Evolutionary conservation across 2,113 vertebrate genomes (phyloP), one percentile per base, ranked within the genome.

Genomic region (Mobula birostris): DNA sequence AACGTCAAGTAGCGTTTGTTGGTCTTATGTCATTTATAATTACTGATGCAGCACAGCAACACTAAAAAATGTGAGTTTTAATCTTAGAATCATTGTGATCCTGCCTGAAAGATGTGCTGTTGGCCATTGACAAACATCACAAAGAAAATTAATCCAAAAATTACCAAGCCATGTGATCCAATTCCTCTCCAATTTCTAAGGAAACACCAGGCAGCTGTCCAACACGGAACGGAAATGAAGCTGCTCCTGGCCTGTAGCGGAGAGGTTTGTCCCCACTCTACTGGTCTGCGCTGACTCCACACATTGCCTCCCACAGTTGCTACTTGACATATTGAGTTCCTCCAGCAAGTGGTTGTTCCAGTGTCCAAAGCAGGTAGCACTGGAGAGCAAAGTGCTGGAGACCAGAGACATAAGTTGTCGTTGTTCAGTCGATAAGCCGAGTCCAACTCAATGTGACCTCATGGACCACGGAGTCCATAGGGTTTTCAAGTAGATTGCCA

Each of bases 111-210:
- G 27, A 63, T 27, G 63, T n/a, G 58, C 9, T 87, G 83, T 63
- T 8, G 58, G 58, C 83, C 61, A 1, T 63, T 63, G 56, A 87
- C n/a, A 63, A 29, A 87, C 83, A 63, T 19, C 11, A 14, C 11
- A 87, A 15, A 63, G 56, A 14, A 87, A 87, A 87, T 85, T 61
- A 87, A 61, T 63, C 83, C 27, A 87, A 63, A 61, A 87, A 87
- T 87, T 87, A 87, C 27, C 82, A 29, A 61, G 17, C 48, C 56
- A 12, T 61, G 48, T 24, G 27, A n/a, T 63, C 27, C 56, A n/a
- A 87, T 29, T 29, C 19, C 72, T 15, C 21, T 87, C 58, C 14
- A 56, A 61, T 63, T 48, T 48, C 32, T n/a, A 24, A 63, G 58
- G 61, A 63, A 63, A 27, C 29, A 1, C 29, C 27, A 14, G 29